Evolutionary conservation across 2,888 invertebrate species (phyloP), one percentile per base, ranked within the genome.

Genomic region (Platycnemis pennipes): DNA sequence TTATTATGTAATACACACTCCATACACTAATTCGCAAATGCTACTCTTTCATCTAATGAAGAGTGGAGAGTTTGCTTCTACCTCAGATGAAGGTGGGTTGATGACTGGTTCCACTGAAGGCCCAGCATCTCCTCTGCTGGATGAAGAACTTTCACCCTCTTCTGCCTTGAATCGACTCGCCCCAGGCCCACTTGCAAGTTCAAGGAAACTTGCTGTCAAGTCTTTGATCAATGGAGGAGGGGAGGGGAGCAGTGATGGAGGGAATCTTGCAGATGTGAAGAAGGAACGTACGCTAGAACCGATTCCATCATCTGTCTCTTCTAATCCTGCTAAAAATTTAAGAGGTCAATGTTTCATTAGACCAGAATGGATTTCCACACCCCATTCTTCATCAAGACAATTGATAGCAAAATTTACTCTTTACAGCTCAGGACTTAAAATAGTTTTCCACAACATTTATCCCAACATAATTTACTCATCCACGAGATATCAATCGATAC

Each of bases 91-190:
- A 37, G 77, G 77, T 77, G 77, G 77, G 13, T 69, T 94, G 88
- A 77, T 91, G 42, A 19, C 88, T n/a, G 31, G 31, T 94, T 77
- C 94, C 94, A 37, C 44, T 4, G 91, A 22, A 94, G 94, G 22
- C 46, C 77, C 16, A 94, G 85, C 37, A 94, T 94, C 69, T 91
- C 53, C 69, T 94, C 94, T 44, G 37, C 94, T 44, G 45, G 88
- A 37, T 53, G 91, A 46, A 88, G 94, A 31, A 94, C 94, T 26
- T 31, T 85, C 88, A 88, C 94, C 85, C 94, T 94, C 22, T 94
- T 56, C 77, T 13, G 26, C 56, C 44, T 63, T 91, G 2, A 63
- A n/a, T 22, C 13, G 44, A 26, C 63, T 63, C 22, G 31, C 63
- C 42, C 91, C 91, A 44, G 91, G 42, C 4, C 69, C 91, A 16